These are phyloP conservation scores for Papilio polytes DNA, from an alignment of 1,140 invertebrate genomes.

Conservation along the genomic window DNA sequence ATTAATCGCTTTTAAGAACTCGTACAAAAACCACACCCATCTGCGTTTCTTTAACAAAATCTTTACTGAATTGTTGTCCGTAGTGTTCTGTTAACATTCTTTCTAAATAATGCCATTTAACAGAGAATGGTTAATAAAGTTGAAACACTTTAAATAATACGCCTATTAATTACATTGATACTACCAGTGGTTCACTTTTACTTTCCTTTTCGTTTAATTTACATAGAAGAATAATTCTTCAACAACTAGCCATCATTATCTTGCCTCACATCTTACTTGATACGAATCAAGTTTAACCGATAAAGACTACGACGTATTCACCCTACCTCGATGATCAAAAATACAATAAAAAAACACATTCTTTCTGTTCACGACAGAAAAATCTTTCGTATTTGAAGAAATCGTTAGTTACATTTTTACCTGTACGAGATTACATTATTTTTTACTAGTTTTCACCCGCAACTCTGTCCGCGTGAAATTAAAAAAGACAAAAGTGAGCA, in stretches of 20 bases:
- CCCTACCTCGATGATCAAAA: neutral
- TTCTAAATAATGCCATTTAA: neutral
- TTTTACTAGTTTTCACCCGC: no score
- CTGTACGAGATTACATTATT: no score
- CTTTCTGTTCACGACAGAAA: neutral
- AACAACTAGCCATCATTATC: neutral
- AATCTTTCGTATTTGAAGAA: no score
- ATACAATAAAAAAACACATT: neutral
- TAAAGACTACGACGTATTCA: neutral
- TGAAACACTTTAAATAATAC: neutral
- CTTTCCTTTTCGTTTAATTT: neutral
- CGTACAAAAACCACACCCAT: neutral
- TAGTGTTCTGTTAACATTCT: neutral
- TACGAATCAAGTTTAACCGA: neutral
- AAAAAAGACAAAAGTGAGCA: no score
- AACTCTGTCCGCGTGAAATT: no score
- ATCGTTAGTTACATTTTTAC: no score
- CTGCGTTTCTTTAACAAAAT: neutral
- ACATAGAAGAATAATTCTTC: neutral
- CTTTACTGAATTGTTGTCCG: neutral
- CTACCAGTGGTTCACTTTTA: neutral
- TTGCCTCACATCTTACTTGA: neutral
- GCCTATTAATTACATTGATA: constrained; percentile 9
- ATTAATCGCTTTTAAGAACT: neutral
- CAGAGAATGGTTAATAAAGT: neutral